Conservation (phyloP, 2,888 invertebrate species). For the Xylocampa areola region DNA sequence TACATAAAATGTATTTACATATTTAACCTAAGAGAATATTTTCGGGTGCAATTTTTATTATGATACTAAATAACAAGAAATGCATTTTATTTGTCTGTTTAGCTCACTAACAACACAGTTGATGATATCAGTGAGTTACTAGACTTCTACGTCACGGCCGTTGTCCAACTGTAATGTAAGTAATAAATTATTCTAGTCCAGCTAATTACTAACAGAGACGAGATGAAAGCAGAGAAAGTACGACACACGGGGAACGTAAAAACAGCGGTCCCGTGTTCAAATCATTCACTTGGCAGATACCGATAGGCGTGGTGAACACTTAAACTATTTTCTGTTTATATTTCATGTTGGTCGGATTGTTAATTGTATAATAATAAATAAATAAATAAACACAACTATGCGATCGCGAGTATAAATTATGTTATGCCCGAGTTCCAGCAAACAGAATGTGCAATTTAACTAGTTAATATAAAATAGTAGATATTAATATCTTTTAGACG, state of each 20-base stretch:
- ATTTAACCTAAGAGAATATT: no score
- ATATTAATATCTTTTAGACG: no score
- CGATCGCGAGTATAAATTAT: no score
- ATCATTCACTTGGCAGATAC: conserved; percentile 40
- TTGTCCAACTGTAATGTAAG: conserved; percentile 45
- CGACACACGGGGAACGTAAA: conserved; percentile 42
- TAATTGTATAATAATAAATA: no score
- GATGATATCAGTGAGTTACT: conserved; percentile 34
- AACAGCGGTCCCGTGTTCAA: conserved; percentile 45
- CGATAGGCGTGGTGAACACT: conserved; percentile 39
- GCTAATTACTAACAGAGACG: conserved; percentile 66
- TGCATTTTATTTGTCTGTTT: conserved; percentile 5
- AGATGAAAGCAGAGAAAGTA: conserved; percentile 80
- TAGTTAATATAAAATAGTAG: no score
- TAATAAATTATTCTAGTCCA: conserved; percentile 70
- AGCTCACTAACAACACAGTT: conserved; percentile 16
- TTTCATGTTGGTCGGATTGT: conserved; percentile 5
- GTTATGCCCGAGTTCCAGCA: no score
- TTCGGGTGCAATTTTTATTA: not conserved
- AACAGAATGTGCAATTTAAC: no score
- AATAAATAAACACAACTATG: no score
- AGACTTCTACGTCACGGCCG: conserved; percentile 42
- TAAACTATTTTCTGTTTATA: conserved; percentile 27
- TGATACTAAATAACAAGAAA: conserved; percentile 9
- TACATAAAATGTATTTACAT: no score